A percentile compares a stretch with the other conserved stretches of the same genome.
phyloP scores from a whole-genome alignment of 2,797 vertebrate genomes.

The Sciurus vulgaris region DNA sequence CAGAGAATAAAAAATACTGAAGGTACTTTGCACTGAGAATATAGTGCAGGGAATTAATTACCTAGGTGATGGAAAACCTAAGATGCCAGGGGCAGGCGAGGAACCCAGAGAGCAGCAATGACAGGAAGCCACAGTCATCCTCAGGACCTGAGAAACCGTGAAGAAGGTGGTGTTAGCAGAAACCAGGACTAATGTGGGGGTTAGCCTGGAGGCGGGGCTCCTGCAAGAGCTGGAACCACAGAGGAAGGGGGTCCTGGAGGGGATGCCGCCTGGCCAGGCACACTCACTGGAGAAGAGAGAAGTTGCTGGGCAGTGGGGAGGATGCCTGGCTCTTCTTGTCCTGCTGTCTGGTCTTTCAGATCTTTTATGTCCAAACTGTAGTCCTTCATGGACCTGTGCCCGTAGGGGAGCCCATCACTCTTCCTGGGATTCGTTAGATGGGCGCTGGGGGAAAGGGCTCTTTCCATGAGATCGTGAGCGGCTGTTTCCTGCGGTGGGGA shows the following conservation, averaged over 20 bases:
- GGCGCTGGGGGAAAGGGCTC: neutral
- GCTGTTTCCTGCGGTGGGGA: neutral
- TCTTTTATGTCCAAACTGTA: neutral
- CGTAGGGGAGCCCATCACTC: neutral
- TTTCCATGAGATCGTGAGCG: neutral
- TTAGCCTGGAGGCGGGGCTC: neutral
- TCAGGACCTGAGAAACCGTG: neutral
- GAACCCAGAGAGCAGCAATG: neutral
- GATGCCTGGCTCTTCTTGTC: neutral
- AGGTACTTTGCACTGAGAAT: neutral
- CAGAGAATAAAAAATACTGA: neutral
- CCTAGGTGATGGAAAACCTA: neutral
- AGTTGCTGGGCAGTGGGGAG: fast-evolving
- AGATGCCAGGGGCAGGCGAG: neutral
- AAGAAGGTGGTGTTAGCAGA: neutral
- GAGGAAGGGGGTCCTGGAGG: neutral
- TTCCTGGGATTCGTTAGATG: neutral
- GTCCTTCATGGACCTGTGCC: neutral
- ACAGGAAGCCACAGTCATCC: neutral
- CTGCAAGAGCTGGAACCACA: neutral
- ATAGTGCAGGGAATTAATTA: neutral
- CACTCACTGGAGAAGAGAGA: neutral
- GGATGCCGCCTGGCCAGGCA: neutral
- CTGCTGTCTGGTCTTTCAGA: neutral
- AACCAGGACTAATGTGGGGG: neutral